Base-by-base conservation (phyloP, 2,888 invertebrate species). In the Dryadula phaetusa region DNA sequence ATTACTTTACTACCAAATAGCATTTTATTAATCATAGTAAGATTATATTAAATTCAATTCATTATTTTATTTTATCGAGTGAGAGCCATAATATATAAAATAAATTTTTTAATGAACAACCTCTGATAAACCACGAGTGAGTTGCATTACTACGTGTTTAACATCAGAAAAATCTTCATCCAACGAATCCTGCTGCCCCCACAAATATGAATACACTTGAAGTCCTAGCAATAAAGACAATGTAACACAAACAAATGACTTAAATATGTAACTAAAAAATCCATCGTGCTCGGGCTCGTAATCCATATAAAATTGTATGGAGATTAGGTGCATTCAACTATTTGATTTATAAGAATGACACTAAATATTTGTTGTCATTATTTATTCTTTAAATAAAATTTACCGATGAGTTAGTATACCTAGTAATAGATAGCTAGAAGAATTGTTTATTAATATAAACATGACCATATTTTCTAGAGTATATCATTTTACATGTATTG, bases 91-190 rank as follows among this genome's bases (percentile, higher is more conserved):
- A n/a, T n/a, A n/a, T n/a, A n/a, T n/a, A n/a, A n/a, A n/a, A n/a
- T n/a, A n/a, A n/a, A n/a, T n/a, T n/a, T n/a, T n/a, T 7, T 20
- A 46, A 20, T 2, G 18, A 32, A 32, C n/a, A 56, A 89, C 92
- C 86, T 91, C 90, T 3, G 87, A 76, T 18, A 92, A 75, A 7
- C 87, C 87, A 58, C 82, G 79, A 0, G 86, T 82, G 3, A 92
- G 84, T 72, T 92, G 90, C 83, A 85, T 81, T 10, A 92, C 83
- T 40, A 89, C 83, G 63, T 88, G 85, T 70, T 89, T 89, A 62
- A 91, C 81, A 18, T 90, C 88, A 0, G 84, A 80, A 71, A 91
- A 82, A 62, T 86, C 84, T 8, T 83, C 85, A 1, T 87, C 86
- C 16, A 87, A 67, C 0, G 75, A 70, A 12, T 84, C 85, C 28